These are phyloP conservation scores for Aphis craccivora DNA, from an alignment of 1,140 invertebrate genomes.

Conservation along the genomic window DNA sequence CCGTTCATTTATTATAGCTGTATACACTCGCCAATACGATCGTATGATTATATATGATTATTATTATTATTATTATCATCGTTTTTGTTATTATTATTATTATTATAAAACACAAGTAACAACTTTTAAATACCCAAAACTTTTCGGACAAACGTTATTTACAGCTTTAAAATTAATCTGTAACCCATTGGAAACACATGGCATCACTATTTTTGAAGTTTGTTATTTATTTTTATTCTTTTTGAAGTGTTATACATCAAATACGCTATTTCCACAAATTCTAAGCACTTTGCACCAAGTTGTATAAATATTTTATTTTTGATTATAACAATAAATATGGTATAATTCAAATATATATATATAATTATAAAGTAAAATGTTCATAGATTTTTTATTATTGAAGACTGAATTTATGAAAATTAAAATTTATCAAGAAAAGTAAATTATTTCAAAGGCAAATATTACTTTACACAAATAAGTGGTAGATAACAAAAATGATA, in stretches of 20 bases:
- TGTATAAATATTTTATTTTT: not conserved
- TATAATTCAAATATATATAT: not conserved
- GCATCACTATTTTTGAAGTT: constrained; percentile 20
- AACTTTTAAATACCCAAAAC: constrained; percentile 39
- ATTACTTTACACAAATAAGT: not conserved
- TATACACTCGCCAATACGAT: not conserved
- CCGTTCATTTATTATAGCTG: not conserved
- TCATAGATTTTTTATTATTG: not conserved
- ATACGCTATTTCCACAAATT: not conserved
- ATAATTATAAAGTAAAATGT: not conserved
- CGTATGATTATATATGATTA: not conserved
- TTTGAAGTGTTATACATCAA: not conserved
- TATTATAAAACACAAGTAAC: not conserved
- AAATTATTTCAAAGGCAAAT: not conserved
- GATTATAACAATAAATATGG: not conserved
- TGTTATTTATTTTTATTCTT: constrained; percentile 37
- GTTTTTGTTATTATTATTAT: not conserved
- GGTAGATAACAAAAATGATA: not conserved
- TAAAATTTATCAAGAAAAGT: not conserved
- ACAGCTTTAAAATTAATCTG: constrained; percentile 22
- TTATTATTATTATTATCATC: not conserved
- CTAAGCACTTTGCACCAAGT: not conserved
- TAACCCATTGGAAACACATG: constrained; percentile 17
- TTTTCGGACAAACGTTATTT: constrained; percentile 22
- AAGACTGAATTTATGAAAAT: not conserved